Evolutionary conservation across 2,113 vertebrate genomes (phyloP).

Genomic region (Xyrauchen texanus): DNA sequence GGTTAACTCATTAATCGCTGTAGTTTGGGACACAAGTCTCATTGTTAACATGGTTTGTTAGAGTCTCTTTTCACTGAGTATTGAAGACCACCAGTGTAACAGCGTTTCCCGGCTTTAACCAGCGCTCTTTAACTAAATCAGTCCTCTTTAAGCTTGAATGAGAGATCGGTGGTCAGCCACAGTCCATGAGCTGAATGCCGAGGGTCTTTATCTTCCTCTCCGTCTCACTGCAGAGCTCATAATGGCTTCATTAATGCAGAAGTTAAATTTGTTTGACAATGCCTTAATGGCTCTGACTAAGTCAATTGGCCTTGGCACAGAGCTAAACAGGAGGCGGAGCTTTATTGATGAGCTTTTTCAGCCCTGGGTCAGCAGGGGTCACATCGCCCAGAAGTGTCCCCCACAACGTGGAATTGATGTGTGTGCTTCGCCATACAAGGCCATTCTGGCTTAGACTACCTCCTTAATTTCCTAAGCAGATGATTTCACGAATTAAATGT

Average conservation of each 20-base stretch:
- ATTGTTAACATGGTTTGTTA: conserved; percentile 67
- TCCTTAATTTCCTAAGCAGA: no score
- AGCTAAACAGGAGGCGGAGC: conserved; percentile 54
- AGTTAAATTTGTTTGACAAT: conserved; percentile 81
- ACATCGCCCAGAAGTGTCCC: conserved; percentile 66
- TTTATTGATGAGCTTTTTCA: conserved; percentile 75
- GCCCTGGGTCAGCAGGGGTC: conserved; percentile 74
- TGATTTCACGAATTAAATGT: no score
- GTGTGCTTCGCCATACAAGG: conserved; percentile 65
- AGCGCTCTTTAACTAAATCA: conserved; percentile 66
- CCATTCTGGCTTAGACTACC: no score
- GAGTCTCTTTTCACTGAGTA: no score
- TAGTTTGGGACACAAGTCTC: conserved; percentile 38
- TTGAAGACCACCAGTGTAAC: conserved; percentile 26
- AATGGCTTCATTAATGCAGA: conserved; percentile 83
- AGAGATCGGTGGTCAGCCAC: conserved; percentile 70
- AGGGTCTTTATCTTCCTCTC: conserved; percentile 62
- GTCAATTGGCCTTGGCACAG: conserved; percentile 72
- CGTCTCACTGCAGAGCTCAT: conserved; percentile 69
- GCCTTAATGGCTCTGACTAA: conserved; percentile 75
- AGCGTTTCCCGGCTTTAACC: conserved; percentile 27
- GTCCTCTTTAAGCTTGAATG: conserved; percentile 50
- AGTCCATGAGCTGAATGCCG: conserved; percentile 61
- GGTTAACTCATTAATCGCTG: no score
- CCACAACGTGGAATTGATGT: conserved; percentile 82